Evolutionary conservation across 2,888 invertebrate genomes (phyloP), one percentile per base, ranked within the genome.

Genomic region (Lasioglossum figueresi): DNA sequence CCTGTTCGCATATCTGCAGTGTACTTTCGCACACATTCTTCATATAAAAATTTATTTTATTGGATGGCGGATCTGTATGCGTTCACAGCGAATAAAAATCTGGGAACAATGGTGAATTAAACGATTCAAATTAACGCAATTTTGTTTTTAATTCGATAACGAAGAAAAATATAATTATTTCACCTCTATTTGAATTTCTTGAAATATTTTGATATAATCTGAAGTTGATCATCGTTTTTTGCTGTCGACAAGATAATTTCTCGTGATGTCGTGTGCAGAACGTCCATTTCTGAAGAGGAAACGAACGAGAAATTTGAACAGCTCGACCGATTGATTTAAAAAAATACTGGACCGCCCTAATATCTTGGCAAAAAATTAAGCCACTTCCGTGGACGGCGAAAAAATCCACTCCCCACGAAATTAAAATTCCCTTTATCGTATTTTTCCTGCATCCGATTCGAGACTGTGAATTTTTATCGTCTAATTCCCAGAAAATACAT

Each of bases 401-500:
- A 31, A 34, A 23, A 37, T 34, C 34, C 66, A 19, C 34, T 27
- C 16, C 63, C 31, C 19, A 31, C 34, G 68, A 68, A 34, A 37
- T 37, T 19, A 19, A 68, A 34, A 16, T 37, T 68, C 68, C 12
- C 10, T 68, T 34, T 19, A 19, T 37, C 37, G 68, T 68, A 31
- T 19, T 82, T 48, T n/a, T 31, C 2, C 48, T 70, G 8, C n/a
- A 14, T 14, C 34, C 2, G 70, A 71, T 76, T 76, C 63, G 71
- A 2, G 16, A n/a, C 43, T 66, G 27, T 16, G 75, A 76, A 76
- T 71, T 63, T 83, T 52, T 48, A 6, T 19, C 31, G 6, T 59
- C 80, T 63, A 63, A 71, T 83, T 75, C 82, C 23, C 40, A 66
- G 59, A 76, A 83, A 82, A 76, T 82, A 82, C 76, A 82, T 12